Conservation (phyloP, 2,113 vertebrate species). For the Noctilio leporinus region DNA sequence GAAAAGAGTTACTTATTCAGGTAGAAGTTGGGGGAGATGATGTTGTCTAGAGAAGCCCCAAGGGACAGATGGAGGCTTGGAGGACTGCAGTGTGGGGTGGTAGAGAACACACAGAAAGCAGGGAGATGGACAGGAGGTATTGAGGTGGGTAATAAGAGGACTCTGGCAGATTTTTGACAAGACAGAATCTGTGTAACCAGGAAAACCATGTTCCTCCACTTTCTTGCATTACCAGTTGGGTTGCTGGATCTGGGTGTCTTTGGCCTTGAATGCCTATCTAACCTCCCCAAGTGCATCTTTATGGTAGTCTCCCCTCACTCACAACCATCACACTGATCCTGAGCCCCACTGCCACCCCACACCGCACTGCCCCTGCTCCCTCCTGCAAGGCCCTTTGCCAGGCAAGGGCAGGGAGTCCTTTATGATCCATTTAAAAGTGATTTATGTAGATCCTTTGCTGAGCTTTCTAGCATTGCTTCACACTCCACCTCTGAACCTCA, state of each 20-base stretch:
- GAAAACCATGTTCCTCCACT: neutral
- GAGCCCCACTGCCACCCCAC: neutral
- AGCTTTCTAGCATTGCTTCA: neutral
- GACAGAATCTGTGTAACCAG: neutral
- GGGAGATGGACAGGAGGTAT: neutral
- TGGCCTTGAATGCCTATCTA: neutral
- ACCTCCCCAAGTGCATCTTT: neutral
- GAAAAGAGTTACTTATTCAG: neutral
- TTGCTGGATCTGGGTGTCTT: neutral
- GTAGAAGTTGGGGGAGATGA: neutral
- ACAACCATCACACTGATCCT: rapidly evolving
- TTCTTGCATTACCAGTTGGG: neutral
- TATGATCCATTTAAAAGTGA: neutral
- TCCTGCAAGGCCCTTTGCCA: neutral
- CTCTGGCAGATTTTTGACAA: no score
- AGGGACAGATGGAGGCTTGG: neutral
- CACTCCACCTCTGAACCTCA: no score
- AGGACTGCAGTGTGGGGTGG: neutral
- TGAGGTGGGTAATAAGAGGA: neutral
- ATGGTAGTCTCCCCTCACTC: neutral
- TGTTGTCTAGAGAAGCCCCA: neutral
- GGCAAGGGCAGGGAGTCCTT: neutral
- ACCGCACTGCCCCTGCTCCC: neutral
- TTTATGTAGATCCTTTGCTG: neutral
- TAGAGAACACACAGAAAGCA: rapidly evolving